Base-by-base conservation (phyloP, 2,113 vertebrate species). In the Actenoides hombroni region DNA sequence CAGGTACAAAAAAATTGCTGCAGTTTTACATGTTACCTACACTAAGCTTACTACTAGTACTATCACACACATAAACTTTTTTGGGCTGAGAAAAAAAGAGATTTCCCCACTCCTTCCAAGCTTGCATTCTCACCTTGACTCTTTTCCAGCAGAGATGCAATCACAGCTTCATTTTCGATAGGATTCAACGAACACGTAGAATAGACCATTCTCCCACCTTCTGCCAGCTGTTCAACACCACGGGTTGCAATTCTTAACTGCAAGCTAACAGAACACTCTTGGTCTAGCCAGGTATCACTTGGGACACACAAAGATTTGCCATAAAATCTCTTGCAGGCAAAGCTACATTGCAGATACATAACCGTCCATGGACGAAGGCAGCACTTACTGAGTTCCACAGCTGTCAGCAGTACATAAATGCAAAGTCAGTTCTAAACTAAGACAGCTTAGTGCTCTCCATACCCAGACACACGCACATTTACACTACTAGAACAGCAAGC, bases 101-200 rank as follows among this genome's bases (percentile, higher is more conserved):
- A 44, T 25, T 31, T 57, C 6, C 35, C 11, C 25, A 61, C 9
- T 65, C 13, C 1, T 1, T 33, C 86, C 53, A 68, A 56, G 51
- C 10, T 37, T 4, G 3, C 29, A 4, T 31, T 51, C 97, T 86
- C 74, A 99, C 99, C 99, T 98, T 99, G 99, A 86, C 99, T 99
- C 94, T 99, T 99, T 64, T 99, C 99, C 97, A 99, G 98, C 75
- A 99, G 97, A 24, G 99, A 98, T 0, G 98, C 98, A 0, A 99
- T 99, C 68, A 99, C 98, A 1, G 99, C 99, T 96, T 99, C 99
- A n/a, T 99, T 99, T 95, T 99, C 99, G 0, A 99, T 86, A 25
- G 99, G 99, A 97, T 99, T 99, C 91, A 99, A 97, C 0, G 99
- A 99, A 65, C 99, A 99, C 0, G 99, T 99, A 54, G 99, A 99